Base-by-base conservation (phyloP, 2,113 vertebrate genomes). In the Labeo catla region DNA sequence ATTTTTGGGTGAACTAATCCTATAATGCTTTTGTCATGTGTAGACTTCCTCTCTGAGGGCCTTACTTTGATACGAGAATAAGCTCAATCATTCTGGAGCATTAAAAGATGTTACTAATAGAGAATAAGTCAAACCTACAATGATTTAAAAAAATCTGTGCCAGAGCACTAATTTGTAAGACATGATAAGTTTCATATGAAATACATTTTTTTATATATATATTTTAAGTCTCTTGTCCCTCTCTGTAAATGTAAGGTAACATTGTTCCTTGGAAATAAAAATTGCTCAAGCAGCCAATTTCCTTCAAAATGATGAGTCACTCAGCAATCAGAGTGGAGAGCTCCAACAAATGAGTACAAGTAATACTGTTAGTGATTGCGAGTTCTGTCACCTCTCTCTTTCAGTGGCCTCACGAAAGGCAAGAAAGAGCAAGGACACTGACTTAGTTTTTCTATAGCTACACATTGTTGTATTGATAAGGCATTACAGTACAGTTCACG, bases 231-330 rank as follows among this genome's bases (percentile, higher is more conserved):
- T 79, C 76, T 65, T 65, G 21, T 21, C 54, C n/a, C n/a, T 59
- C 28, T 83, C 43, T 83, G 28, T 83, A 63, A 81, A 83, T 85
- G 9, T 28, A 45, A 85, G 36, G 28, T 34, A 88, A 85, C 65
- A 87, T 52, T 77, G 83, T 72, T 84, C 54, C 81, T 84, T 78
- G 45, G 74, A 83, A 63, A 85, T 36, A 74, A 65, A 83, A 47
- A 87, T 76, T 47, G 73, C 68, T 68, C 77, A 74, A 88, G 85
- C 73, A 81, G 73, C 11, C 77, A 84, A 43, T 91, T 88, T 90
- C 84, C 76, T 81, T 82, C 61, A 82, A 86, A 86, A 91, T 47
- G 74, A 90, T 87, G 87, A 91, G 70, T 89, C 87, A 90, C 87
- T 85, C 78, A 68, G 89, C 83, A 90, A 92, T 90, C 84, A 90